These are phyloP conservation scores for Drosophila erecta DNA, from an alignment of 1,140 invertebrate species.

Conservation along the genomic window DNA sequence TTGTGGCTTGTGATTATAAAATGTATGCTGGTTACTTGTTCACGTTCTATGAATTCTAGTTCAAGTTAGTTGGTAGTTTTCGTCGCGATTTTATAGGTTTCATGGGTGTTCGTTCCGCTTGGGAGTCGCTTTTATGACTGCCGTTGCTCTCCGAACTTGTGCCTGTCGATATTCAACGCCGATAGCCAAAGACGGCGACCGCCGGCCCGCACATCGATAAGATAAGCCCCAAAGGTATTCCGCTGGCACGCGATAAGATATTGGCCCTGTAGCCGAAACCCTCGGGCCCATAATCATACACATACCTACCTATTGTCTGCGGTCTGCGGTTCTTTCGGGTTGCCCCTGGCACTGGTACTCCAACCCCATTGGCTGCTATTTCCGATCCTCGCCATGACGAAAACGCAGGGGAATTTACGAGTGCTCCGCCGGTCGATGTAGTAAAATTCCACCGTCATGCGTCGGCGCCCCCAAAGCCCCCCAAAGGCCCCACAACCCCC, in stretches of 20 bases:
- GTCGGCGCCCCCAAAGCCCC: conserved; percentile 1
- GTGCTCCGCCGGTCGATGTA: not conserved
- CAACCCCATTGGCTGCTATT: conserved; percentile 23
- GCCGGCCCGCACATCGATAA: conserved; percentile 44
- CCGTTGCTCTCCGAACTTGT: conserved; percentile 27
- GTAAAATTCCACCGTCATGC: conserved; percentile 55
- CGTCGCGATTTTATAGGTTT: not conserved
- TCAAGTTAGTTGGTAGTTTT: not conserved
- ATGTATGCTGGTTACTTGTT: no score
- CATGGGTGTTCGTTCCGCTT: conserved; percentile 17
- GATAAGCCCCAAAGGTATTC: conserved; percentile 51
- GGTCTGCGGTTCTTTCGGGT: conserved; percentile 8
- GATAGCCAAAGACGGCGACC: conserved; percentile 42
- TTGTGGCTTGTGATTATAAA: no score
- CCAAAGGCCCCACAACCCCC: no score
- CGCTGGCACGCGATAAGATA: conserved; percentile 50
- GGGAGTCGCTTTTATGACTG: conserved; percentile 60
- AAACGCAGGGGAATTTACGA: conserved; percentile 44
- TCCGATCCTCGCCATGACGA: conserved; percentile 49
- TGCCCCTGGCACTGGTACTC: conserved; percentile 6
- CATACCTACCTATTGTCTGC: conserved; percentile 9
- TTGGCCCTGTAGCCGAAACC: conserved; percentile 1
- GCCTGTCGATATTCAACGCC: conserved; percentile 52
- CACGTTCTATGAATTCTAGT: not conserved
- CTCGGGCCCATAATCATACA: conserved; percentile 3